Percentiles rank a stretch among this genome's conserved stretches.
Conservation (phyloP, 92 coral and sea anemone species). For the Isaurus tuberculatus region DNA sequence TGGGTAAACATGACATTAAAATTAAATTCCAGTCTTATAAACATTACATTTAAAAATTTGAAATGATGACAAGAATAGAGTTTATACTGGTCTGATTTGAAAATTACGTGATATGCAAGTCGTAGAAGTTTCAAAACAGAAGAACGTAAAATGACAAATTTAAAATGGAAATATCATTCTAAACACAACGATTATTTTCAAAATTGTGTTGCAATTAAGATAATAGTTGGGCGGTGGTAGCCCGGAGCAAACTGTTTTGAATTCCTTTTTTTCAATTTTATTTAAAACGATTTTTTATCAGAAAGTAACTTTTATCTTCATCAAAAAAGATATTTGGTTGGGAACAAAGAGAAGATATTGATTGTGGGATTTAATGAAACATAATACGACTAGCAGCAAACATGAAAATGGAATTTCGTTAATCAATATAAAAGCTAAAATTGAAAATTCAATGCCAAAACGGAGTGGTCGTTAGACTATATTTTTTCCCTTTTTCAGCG, state of each 20-base stretch:
- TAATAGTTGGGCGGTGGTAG: not conserved
- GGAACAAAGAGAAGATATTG: not conserved
- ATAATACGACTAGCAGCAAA: not conserved
- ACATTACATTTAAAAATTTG: not conserved
- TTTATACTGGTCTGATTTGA: not conserved
- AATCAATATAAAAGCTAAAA: not conserved
- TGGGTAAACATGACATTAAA: not conserved
- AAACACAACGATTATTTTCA: not conserved
- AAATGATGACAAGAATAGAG: not conserved
- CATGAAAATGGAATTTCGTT: not conserved
- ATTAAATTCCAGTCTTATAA: not conserved
- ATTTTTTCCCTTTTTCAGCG: not conserved
- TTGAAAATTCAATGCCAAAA: not conserved
- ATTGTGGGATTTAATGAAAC: not conserved
- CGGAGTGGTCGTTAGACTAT: not conserved
- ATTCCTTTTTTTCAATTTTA: not conserved
- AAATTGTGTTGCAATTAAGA: not conserved
- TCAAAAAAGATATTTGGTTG: not conserved
- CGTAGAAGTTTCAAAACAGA: not conserved
- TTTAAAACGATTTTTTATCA: not conserved
- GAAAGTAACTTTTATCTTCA: not conserved
- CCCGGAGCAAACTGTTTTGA: not conserved
- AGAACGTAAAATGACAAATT: not conserved
- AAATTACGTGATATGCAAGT: not conserved
- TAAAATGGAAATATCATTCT: not conserved